phyloP scores from a whole-genome alignment of 2,797 vertebrate genomes.

The Chelon labrosus region DNA sequence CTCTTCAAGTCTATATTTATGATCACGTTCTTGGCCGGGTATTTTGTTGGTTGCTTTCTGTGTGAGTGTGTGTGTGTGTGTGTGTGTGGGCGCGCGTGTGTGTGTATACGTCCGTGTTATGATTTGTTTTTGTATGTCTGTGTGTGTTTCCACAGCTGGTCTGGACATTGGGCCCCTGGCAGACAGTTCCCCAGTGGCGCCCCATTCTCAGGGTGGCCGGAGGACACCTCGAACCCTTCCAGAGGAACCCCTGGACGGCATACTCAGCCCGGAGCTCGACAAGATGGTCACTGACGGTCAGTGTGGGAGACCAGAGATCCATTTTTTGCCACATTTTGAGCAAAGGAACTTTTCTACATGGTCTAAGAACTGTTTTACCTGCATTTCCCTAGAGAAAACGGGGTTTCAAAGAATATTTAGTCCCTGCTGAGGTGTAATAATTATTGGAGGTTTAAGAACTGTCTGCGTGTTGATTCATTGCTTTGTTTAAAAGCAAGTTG shows the following conservation, averaged over 20 bases:
- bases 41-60: slow-evolving; percentile 32
- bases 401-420: background rate
- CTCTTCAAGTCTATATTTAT: slow-evolving; percentile 50
- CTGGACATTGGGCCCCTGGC: slow-evolving; percentile 90
- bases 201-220: slow-evolving; percentile 84
- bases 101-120: slow-evolving; percentile 19
- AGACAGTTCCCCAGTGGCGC: slow-evolving; percentile 86
- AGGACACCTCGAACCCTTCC: slow-evolving; percentile 88
- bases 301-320: slow-evolving; percentile 47
- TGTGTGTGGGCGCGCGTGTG: slow-evolving; percentile 5
- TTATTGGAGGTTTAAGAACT: background rate
- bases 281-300: slow-evolving; percentile 99
- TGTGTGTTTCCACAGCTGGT: slow-evolving; percentile 87
- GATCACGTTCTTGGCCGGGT: slow-evolving; percentile 30
- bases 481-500: slow-evolving; percentile 2
- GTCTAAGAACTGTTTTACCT: background rate
- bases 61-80: slow-evolving; percentile 20
- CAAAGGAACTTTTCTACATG: background rate
- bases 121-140: slow-evolving; percentile 60
- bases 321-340: slow-evolving; percentile 8
- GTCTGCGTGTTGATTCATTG: background rate
- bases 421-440: background rate
- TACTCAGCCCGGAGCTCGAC: slow-evolving; percentile 98
- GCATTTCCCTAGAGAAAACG: background rate
- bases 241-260: slow-evolving; percentile 95